A percentile compares a stretch with the other conserved stretches of the same genome.
Evolutionary conservation across 2,797 vertebrate species (phyloP).

Genomic region (Vultur gryphus): DNA sequence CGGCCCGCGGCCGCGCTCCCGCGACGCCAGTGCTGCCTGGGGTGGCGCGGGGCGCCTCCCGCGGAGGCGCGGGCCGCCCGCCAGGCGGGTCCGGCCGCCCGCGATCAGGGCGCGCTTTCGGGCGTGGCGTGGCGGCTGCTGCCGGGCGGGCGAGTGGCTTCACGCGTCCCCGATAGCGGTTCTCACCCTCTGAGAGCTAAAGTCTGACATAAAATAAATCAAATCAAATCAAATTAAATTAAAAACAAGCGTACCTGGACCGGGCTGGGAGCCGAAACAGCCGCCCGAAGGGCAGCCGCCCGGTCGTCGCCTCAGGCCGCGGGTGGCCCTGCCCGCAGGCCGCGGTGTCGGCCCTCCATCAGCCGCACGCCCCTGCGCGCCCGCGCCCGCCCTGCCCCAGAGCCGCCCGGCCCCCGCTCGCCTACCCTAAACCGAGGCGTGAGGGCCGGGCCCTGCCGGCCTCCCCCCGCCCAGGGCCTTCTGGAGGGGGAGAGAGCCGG

Average conservation of each 20-base stretch:
- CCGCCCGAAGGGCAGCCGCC: not conserved
- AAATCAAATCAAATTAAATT: no score
- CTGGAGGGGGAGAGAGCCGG: rapidly evolving
- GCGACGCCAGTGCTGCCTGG: not conserved
- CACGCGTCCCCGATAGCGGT: no score
- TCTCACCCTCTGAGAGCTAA: no score
- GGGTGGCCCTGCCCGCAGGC: not conserved
- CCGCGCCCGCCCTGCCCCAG: no score
- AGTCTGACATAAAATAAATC: not conserved
- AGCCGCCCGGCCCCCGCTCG: no score
- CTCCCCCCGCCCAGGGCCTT: no score
- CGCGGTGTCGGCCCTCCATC: not conserved
- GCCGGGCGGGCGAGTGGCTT: not conserved
- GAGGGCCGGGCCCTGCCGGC: not conserved
- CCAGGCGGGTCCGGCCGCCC: no score
- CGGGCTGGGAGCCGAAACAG: not conserved
- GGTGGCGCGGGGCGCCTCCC: no score
- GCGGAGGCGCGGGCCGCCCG: not conserved
- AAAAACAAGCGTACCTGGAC: not conserved
- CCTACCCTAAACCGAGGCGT: no score
- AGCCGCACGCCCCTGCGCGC: no score
- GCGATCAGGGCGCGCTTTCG: not conserved
- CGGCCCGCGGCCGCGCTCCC: not conserved
- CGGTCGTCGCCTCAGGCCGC: not conserved
- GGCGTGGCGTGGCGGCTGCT: not conserved